Evolutionary conservation across 1,140 invertebrate species (phyloP).

Genomic region (Cotesia vestalis): DNA sequence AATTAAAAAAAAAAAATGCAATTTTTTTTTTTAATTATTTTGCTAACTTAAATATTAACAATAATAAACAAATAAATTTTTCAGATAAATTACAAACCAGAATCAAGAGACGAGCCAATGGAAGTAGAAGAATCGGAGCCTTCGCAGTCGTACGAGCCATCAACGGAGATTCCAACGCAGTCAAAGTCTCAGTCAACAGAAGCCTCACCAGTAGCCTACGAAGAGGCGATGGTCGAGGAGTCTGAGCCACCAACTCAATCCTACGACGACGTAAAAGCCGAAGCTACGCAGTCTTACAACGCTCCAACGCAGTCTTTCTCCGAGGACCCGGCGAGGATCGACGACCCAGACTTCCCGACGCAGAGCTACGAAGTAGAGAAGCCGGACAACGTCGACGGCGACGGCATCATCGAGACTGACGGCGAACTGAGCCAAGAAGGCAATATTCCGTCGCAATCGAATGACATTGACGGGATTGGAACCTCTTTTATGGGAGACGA

Average conservation of each 20-base stretch:
- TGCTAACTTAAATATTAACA: too few relatives aligned
- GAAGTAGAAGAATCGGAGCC: conserved; percentile 45
- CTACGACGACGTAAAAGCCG: conserved; percentile 53
- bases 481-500: conserved; percentile 51
- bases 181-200: conserved; percentile 55
- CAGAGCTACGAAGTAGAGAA: conserved; percentile 62
- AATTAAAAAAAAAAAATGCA: too few relatives aligned
- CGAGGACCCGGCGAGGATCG: conserved; percentile 50
- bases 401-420: conserved; percentile 51
- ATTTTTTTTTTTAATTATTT: too few relatives aligned
- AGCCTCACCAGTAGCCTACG: conserved; percentile 40
- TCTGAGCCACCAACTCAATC: conserved; percentile 57
- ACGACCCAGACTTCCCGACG: conserved; percentile 60
- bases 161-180: conserved; percentile 55
- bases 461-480: conserved; percentile 61
- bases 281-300: conserved; percentile 53
- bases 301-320: conserved; percentile 61
- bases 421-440: conserved; percentile 59
- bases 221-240: conserved; percentile 51
- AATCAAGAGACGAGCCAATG: conserved; percentile 13
- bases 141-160: conserved; percentile 59
- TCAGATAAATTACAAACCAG: background rate
- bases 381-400: conserved; percentile 49
- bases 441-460: conserved; percentile 61
- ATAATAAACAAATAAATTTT: too few relatives aligned